Evolutionary conservation across 92 coral and sea anemone species (phyloP), one percentile per base, ranked within the genome.

Genomic region (Zoanthus gigantus): DNA sequence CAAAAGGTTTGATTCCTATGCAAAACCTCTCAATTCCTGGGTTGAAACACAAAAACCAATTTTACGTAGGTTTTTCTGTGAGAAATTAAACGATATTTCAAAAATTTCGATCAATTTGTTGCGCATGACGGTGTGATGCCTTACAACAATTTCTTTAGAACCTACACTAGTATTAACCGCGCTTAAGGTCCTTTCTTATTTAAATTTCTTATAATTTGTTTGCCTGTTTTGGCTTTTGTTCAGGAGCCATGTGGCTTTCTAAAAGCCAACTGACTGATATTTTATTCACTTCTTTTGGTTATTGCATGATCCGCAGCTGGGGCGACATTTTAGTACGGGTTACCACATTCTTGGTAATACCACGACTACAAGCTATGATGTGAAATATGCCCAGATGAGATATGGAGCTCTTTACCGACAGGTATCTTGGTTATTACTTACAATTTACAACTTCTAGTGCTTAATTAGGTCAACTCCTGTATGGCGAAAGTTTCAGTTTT

Each of bases 321-420:
- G 98, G 31, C 86, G 95, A 23, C 98, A 93, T 72, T 94, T 94
- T 52, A 74, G 94, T 32, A 78, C 92, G 11, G 93, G 98, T 9
- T 90, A 94, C 78, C 98, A 89, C 84, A 80, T 93, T 87, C 87
- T 94, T 12, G 95, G 98, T 7, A 90, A 91, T 85, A 37, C 42
- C 3, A 79, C 76, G 69, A 85, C 94, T 10, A 78, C 92, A 30
- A 86, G 94, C 16, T 91, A 88, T 71, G 98, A 94, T 76, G 93
- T 77, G 66, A 94, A 94, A 76, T 94, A 94, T 90, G 94, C 95
- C 74, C 92, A 94, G 76, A 94, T 94, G 98, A 91, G 89, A 53
- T 94, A 94, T 93, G 98, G 98, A 5, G 98, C 90, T 3, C 98
- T 92, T 71, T 94, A 94, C 87, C 90, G 98, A 42, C 91, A 94